Evolutionary conservation across 2,888 invertebrate genomes (phyloP).

Genomic region (Heliconius ethilla): DNA sequence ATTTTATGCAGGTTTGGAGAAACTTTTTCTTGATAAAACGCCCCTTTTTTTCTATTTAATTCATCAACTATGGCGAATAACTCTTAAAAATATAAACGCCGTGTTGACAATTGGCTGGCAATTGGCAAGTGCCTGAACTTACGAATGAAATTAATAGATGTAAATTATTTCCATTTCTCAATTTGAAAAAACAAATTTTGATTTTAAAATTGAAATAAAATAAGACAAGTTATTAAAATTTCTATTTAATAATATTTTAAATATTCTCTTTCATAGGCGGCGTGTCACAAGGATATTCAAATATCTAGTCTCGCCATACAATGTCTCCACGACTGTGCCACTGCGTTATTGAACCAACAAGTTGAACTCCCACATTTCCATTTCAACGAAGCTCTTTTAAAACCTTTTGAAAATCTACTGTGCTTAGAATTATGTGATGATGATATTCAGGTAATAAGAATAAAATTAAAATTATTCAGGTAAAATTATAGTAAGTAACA

Average conservation of each 20-base stretch:
- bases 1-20: constrained; percentile 91
- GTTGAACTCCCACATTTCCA: constrained; percentile 96
- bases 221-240: not conserved
- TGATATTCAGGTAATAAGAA: constrained; percentile 89
- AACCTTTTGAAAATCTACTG: constrained; percentile 96
- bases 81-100: not conserved
- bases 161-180: not conserved
- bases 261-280: constrained; percentile 83
- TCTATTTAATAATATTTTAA: not conserved
- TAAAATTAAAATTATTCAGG: not conserved
- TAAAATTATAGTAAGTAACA: too few species aligned
- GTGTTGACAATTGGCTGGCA: too few species aligned
- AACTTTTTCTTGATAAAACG: not conserved
- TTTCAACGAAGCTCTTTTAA: constrained; percentile 96
- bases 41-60: not conserved
- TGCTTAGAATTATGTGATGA: constrained; percentile 96
- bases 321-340: constrained; percentile 95
- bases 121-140: not conserved
- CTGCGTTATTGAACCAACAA: constrained; percentile 92
- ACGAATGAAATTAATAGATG: not conserved
- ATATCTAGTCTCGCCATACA: constrained; percentile 95
- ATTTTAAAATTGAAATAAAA: not conserved
- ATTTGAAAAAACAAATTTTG: too few species aligned
- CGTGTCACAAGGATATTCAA: constrained; percentile 93
- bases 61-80: not conserved